Conservation (phyloP, 2,797 vertebrate species). For the Acanthornis magna region DNA sequence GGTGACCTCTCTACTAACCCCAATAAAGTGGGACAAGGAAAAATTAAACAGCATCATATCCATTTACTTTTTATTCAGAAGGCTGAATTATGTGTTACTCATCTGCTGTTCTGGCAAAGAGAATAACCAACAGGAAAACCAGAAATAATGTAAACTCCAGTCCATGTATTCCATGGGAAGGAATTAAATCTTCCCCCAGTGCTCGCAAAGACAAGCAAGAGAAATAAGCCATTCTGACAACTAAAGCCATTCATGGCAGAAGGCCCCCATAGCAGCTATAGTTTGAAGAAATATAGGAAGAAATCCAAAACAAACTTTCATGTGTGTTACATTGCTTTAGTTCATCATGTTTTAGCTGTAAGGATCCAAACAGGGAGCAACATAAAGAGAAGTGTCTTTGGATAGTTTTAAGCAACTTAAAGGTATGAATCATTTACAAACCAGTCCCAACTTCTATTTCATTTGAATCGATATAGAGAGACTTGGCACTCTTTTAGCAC, state of each 20-base stretch:
- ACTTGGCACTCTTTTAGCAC: not conserved
- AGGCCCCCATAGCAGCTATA: not conserved
- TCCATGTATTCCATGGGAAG: not conserved
- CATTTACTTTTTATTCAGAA: not conserved
- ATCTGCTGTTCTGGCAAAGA: not conserved
- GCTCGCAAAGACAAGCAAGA: not conserved
- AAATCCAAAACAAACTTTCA: not conserved
- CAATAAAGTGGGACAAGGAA: not conserved
- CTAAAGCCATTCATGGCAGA: not conserved
- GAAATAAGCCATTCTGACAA: not conserved
- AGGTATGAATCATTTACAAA: not conserved
- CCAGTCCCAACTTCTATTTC: not conserved
- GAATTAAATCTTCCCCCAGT: not conserved
- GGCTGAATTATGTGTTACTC: not conserved
- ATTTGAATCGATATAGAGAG: not conserved
- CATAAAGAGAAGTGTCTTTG: not conserved
- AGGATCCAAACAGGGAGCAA: not conserved
- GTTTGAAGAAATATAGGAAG: not conserved
- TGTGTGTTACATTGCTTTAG: not conserved
- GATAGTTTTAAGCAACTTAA: not conserved
- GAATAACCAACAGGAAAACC: not conserved
- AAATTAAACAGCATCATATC: not conserved
- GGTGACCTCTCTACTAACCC: not conserved
- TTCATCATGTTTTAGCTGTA: not conserved
- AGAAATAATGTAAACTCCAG: not conserved